Evolutionary conservation across 2,888 invertebrate species (phyloP), one percentile per base, ranked within the genome.

Genomic region (Coremacera marginata): DNA sequence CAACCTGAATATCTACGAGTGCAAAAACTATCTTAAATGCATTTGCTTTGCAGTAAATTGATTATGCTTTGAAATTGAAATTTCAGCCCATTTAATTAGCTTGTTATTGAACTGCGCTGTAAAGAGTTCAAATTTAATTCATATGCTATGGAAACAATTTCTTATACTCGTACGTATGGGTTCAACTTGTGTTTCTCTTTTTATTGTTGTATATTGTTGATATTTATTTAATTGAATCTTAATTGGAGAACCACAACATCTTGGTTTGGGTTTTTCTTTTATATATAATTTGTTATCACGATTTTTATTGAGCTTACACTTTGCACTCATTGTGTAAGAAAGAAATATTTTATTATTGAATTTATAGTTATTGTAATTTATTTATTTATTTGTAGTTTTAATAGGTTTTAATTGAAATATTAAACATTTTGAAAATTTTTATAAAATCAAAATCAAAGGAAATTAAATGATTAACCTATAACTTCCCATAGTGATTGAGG

Each of bases 51-150:
- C 8, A 11, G 67, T 44, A 37, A 67, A 67, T 67, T 37, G 67
- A 65, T 67, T 19, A 34, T 67, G 44, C 67, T 37, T 67, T 60
- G n/a, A 19, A 37, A 19, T 67, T 67, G 67, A 67, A 67, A 67
- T 67, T 37, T 22, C n/a, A 67, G 67, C 22, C 67, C 22, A n/a
- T n/a, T 67, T 34, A 34, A 55, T 25, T 14, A 27, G 25, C 60
- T 60, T 27, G 60, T 19, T 27, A 27, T 27, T 60, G 60, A 27
- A 22, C 27, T 60, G 60, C 60, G 60, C 25, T 60, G 60, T 27
- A 25, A 27, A 60, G 27, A 27, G 60, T 60, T 60, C 60, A 60
- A 60, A 27, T 60, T 60, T 9, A 60, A 60, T 60, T 60, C 22
- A 60, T 22, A 60, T 27, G 60, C 14, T 27, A 60, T 60, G 25